Base-by-base conservation (phyloP, 92 coral and sea anemone genomes). In the Palythoa grandis region DNA sequence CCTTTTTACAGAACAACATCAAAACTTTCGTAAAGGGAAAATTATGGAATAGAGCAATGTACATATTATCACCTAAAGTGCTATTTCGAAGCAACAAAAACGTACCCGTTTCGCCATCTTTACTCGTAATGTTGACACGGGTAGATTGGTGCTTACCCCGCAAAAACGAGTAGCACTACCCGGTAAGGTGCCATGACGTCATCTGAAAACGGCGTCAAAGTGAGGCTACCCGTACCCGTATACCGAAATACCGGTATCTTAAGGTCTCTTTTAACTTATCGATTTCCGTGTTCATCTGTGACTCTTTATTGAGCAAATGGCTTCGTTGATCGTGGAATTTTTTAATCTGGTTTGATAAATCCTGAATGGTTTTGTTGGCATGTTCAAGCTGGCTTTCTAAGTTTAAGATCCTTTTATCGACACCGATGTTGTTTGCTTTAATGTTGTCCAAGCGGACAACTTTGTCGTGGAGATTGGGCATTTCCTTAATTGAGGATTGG, bases 321-420 rank as follows among this genome's bases (percentile, higher is more conserved):
- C 54, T 77, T 25, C 70, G 86, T 80, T 87, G 90, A 22, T 87
- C 90, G 77, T 87, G 79, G 11, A 73, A 71, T 87, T 80, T 87
- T 72, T 87, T 87, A 29, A 82, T 78, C 80, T 87, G 86, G 71
- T 25, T 50, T 72, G 82, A 80, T 24, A 87, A 63, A 29, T 78
- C 82, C 52, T 80, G 70, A n/a, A 72, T 80, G 20, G 70, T 79
- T 24, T 79, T 87, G 82, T 78, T 80, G 14, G 85, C 75, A 58
- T 68, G 52, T 13, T 53, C 82, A 56, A 65, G 43, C 40, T 78
- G 77, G 52, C 60, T 50, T 86, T 86, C 89, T 77, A 58, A 67
- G 40, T 86, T 79, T 76, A n/a, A 68, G 52, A 86, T 54, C 35
- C 74, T 86, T 66, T 77, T 82, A 77, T 86, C 84, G 39, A 86